Evolutionary conservation across 2,113 vertebrate species (phyloP).

Genomic region (Alosa alosa): DNA sequence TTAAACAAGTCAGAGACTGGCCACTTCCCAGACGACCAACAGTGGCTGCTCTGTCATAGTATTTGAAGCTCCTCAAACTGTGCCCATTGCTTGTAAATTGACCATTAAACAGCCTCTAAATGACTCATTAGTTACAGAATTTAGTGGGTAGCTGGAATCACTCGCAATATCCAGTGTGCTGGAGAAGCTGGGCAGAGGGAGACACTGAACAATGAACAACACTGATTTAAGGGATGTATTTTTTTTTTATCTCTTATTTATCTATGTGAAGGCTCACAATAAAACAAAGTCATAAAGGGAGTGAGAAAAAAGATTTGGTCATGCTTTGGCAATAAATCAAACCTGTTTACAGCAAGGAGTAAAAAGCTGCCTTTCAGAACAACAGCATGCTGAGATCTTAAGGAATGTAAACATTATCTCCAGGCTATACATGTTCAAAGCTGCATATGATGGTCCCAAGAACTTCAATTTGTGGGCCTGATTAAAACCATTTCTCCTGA

Average conservation of each 20-base stretch:
- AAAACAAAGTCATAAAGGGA: background rate
- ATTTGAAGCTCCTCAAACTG: background rate
- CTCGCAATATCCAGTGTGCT: background rate
- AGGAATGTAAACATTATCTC: background rate
- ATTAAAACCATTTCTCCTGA: background rate
- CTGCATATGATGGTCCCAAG: background rate
- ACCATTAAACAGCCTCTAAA: conserved; percentile 8
- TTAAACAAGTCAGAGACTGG: conserved; percentile 1
- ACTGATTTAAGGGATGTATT: background rate
- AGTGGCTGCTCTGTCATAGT: background rate
- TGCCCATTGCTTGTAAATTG: conserved; percentile 9
- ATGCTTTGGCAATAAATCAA: conserved; percentile 9
- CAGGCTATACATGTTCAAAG: background rate
- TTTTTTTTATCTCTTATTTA: background rate
- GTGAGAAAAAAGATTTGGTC: background rate
- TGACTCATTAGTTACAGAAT: background rate
- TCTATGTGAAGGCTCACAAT: background rate
- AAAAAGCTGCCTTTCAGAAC: background rate
- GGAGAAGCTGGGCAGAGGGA: background rate
- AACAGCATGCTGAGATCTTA: conserved; percentile 9
- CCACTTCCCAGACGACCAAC: background rate
- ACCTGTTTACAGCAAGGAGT: conserved; percentile 2
- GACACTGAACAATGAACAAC: background rate
- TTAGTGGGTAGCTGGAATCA: background rate
- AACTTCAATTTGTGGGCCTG: background rate